Evolutionary conservation across 2,797 vertebrate species (phyloP).

Genomic region (Microctenopoma steveboyesi): DNA sequence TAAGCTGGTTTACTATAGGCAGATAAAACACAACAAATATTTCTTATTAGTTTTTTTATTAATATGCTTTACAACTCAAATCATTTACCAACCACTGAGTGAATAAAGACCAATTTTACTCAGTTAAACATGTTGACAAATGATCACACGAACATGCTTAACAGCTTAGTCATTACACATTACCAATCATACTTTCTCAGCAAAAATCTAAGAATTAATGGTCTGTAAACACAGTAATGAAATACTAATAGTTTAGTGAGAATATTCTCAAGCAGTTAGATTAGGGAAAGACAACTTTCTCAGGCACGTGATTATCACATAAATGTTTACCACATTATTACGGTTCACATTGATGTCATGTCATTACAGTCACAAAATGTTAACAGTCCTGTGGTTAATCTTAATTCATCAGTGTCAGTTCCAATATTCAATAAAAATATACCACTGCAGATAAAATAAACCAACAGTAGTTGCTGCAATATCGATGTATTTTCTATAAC

Average conservation of each 20-base stretch:
- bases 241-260: not conserved
- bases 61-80: conserved; percentile 31
- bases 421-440: not conserved
- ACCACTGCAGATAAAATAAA: conserved; percentile 8
- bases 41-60: conserved; percentile 39
- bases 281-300: conserved; percentile 16
- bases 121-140: conserved; percentile 7
- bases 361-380: not conserved
- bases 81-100: conserved; percentile 33
- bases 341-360: conserved; percentile 9
- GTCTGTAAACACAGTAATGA: conserved; percentile 9
- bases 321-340: conserved; percentile 9
- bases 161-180: conserved; percentile 11
- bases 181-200: not conserved
- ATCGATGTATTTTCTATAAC: not conserved
- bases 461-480: not conserved
- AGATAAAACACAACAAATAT: not conserved
- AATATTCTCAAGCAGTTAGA: conserved; percentile 16
- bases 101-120: conserved; percentile 28
- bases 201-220: conserved; percentile 21
- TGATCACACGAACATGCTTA: conserved; percentile 16
- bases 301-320: conserved; percentile 49
- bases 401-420: conserved; percentile 3
- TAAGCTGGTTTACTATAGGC: not conserved
- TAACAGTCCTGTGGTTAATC: not conserved